Evolutionary conservation across 2,888 invertebrate species (phyloP).

Genomic region (Cetonia aurata): DNA sequence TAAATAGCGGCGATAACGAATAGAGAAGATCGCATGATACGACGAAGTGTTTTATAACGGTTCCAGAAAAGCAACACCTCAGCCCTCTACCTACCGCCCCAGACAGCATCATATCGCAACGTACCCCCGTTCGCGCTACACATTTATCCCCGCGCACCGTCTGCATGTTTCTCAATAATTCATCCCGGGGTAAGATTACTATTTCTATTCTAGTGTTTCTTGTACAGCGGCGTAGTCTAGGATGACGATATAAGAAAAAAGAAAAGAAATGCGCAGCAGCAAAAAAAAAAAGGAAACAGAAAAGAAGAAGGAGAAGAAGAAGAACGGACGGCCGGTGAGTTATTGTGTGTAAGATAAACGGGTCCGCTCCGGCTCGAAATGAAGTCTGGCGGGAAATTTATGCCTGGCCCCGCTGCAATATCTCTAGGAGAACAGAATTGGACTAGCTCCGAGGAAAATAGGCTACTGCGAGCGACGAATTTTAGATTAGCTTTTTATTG

Average conservation of each 20-base stretch:
- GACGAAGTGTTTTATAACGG: not conserved
- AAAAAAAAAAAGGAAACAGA: slow-evolving; percentile 36
- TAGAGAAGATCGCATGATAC: slow-evolving; percentile 7
- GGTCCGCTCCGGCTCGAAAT: slow-evolving; percentile 79
- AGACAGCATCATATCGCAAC: slow-evolving; percentile 13
- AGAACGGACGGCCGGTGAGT: slow-evolving; percentile 60
- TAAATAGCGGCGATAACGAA: slow-evolving; percentile 18
- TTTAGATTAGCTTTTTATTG: slow-evolving; percentile 67
- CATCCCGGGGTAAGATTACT: slow-evolving; percentile 66
- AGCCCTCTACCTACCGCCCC: slow-evolving; percentile 1
- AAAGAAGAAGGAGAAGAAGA: slow-evolving; percentile 62
- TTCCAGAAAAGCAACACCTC: slow-evolving; percentile 13
- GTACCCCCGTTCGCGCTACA: slow-evolving; percentile 19
- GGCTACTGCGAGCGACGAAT: slow-evolving; percentile 66
- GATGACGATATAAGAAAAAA: slow-evolving; percentile 60
- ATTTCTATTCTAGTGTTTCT: slow-evolving; percentile 67
- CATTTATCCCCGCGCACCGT: slow-evolving; percentile 55
- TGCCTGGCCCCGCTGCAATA: slow-evolving; percentile 66
- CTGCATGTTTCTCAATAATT: slow-evolving; percentile 65
- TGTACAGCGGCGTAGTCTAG: slow-evolving; percentile 63
- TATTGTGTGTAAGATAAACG: slow-evolving; percentile 80
- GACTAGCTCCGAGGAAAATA: slow-evolving; percentile 66
- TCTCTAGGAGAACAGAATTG: slow-evolving; percentile 67
- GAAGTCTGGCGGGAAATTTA: slow-evolving; percentile 74
- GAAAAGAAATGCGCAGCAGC: slow-evolving; percentile 43